phyloP scores from a whole-genome alignment of 2,113 vertebrate species.

The Bos taurus region DNA sequence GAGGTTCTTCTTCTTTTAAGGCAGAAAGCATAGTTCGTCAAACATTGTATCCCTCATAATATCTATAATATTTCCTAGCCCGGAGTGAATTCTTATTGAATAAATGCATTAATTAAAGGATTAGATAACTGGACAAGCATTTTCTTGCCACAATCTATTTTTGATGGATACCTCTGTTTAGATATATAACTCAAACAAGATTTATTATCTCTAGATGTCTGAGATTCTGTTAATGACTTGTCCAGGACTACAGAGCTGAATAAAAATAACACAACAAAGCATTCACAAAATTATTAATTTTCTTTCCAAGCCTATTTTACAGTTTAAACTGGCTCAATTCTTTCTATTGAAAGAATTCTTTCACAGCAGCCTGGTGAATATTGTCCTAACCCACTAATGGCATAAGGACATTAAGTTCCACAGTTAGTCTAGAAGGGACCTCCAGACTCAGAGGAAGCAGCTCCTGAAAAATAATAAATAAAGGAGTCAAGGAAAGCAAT shows the following conservation, averaged over 20 bases:
- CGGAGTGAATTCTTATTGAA: constrained; percentile 3
- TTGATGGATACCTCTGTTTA: constrained; percentile 49
- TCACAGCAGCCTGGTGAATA: neutral
- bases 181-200: constrained; percentile 20
- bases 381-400: neutral
- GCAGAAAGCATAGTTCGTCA: neutral
- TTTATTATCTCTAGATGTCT: constrained; percentile 46
- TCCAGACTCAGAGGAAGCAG: neutral
- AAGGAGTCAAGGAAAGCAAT: neutral
- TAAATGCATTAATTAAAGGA: constrained; percentile 27
- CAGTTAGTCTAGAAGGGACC: neutral
- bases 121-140: constrained; percentile 22
- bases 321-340: neutral
- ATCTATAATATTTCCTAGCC: constrained; percentile 11
- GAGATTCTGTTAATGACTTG: constrained; percentile 43
- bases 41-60: neutral
- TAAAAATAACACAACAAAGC: neutral
- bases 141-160: constrained; percentile 28
- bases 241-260: neutral
- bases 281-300: constrained; percentile 21
- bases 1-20: constrained; percentile 20
- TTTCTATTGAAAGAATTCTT: neutral
- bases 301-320: neutral
- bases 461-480: neutral
- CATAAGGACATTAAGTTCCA: neutral